Base-by-base conservation (phyloP, 2,888 invertebrate species). In the Bombylius discolor region DNA sequence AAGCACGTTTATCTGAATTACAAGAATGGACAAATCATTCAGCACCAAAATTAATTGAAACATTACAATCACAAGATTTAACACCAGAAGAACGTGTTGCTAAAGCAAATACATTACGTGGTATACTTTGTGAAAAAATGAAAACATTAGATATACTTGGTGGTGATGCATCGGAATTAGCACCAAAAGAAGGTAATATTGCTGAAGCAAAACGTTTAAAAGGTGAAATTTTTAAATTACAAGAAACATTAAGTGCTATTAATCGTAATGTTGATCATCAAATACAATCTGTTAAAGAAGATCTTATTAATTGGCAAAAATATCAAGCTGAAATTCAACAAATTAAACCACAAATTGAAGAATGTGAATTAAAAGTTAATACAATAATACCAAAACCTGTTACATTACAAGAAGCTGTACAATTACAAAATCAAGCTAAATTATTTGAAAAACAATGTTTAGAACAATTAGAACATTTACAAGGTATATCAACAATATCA, bases 261-360 rank as follows among this genome's bases (percentile, higher is more conserved):
- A 85, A 89, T 68, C 78, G 84, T 6, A 85, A 83, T 48, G 84
- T 89, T 47, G 85, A 85, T 67, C 82, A 83, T 60, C 88, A 91
- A 68, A 83, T 85, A 12, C 82, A 83, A 63, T 79, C 84, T 4
- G 84, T 90, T 1, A 80, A 83, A 60, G 83, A 85, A 65, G 91
- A 93, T 68, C 76, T 93, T 50, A 81, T 83, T 45, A 87, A 87
- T 61, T 93, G 91, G 89, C 85, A 90, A 67, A 82, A 84, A 64
- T 92, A 91, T 71, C 89, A 92, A 72, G 79, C 81, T 49, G 85
- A 83, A 55, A 79, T 92, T 39, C 81, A 85, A 58, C 83, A 87
- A 70, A 81, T 94, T 52, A 86, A 87, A 68, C 92, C 93, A 1
- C 91, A 93, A 87, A 81, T 96, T 56, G 89, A 92, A 69, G 81